A percentile compares a stretch with the other conserved stretches of the same genome.
phyloP scores from a whole-genome alignment of 2,888 invertebrate species.

The Cabera pusaria region DNA sequence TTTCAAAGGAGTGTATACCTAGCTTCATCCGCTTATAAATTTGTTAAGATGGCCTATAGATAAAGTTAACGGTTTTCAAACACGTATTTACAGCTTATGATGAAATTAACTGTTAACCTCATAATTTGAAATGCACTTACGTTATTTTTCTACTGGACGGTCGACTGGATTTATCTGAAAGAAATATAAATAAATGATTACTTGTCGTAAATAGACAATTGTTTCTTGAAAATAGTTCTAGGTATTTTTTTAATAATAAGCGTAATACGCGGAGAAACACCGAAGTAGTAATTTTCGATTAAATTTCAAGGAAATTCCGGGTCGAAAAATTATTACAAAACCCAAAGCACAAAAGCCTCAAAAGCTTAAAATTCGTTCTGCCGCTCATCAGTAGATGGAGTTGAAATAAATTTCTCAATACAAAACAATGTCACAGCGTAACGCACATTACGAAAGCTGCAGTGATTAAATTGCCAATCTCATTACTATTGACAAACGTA shows the following conservation, averaged over 20 bases:
- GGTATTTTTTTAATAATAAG: no score
- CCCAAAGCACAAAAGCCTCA: no score
- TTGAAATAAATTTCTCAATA: constrained; percentile 35
- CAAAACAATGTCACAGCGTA: constrained; percentile 36
- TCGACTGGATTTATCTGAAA: constrained; percentile 24
- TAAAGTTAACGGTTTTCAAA: constrained; percentile 44
- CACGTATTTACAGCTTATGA: constrained; percentile 32
- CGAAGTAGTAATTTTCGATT: no score
- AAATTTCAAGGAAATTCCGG: no score
- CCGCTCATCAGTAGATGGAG: constrained; percentile 54
- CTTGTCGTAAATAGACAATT: no score
- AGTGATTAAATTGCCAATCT: constrained; percentile 42
- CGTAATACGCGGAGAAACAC: no score
- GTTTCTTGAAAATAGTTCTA: no score
- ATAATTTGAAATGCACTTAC: constrained; percentile 37
- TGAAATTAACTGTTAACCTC: constrained; percentile 26
- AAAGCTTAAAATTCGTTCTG: constrained; percentile 22
- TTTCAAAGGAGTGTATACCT: constrained; percentile 36
- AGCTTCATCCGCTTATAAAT: constrained; percentile 47
- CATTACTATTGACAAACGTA: constrained; percentile 52
- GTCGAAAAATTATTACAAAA: no score
- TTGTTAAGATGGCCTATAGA: constrained; percentile 58
- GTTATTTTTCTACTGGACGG: constrained; percentile 17
- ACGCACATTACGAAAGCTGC: constrained; percentile 40
- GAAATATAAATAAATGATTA: constrained; percentile 15